phyloP scores from a whole-genome alignment of 2,888 invertebrate species.

The Tromatobia lineatoria region DNA sequence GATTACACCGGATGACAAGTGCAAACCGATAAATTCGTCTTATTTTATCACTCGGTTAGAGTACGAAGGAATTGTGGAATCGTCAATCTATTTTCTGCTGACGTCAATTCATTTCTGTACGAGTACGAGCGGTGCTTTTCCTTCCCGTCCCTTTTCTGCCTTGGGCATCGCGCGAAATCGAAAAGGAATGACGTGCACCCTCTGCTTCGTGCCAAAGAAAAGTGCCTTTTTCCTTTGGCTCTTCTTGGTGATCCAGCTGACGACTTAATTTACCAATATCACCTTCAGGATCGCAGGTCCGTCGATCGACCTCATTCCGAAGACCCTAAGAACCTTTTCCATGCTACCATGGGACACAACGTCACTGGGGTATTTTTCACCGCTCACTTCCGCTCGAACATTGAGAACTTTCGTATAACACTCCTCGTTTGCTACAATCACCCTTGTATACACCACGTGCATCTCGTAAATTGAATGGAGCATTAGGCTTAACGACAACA shows the following conservation, averaged over 20 bases:
- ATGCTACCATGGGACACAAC: background rate
- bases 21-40: constrained; percentile 27
- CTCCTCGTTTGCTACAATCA: background rate
- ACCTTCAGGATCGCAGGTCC: constrained; percentile 6
- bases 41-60: background rate
- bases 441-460: constrained; percentile 1
- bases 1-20: background rate
- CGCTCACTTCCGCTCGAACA: background rate
- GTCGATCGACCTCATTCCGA: constrained; percentile 13
- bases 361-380: background rate
- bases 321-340: background rate
- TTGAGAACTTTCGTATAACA: background rate
- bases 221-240: constrained; percentile 12
- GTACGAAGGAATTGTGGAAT: constrained; percentile 8
- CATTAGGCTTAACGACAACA: background rate
- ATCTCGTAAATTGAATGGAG: constrained; percentile 31
- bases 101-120: constrained; percentile 35
- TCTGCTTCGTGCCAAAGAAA: constrained; percentile 13
- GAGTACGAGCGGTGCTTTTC: background rate
- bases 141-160: background rate
- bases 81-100: constrained; percentile 43
- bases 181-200: constrained; percentile 39
- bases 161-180: constrained; percentile 25
- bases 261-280: constrained; percentile 51
- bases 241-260: constrained; percentile 22